A percentile compares a stretch with the other conserved stretches of the same genome.
These are phyloP conservation scores for Stylophora pistillata DNA, from an alignment of 64 coral and sea anemone genomes.

Conservation along the genomic window DNA sequence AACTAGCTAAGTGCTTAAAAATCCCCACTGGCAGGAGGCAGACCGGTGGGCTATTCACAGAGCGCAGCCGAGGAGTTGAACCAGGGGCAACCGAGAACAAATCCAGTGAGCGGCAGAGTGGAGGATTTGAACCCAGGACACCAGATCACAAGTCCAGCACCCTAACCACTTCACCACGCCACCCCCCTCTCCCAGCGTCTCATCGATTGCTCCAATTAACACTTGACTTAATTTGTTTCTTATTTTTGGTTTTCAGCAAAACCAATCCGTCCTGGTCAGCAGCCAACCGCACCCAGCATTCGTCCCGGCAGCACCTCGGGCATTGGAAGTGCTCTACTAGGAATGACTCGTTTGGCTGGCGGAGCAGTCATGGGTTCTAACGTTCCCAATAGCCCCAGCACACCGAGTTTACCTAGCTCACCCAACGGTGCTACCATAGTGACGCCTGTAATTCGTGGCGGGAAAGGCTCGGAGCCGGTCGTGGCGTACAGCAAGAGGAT, in stretches of 20 bases:
- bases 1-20: too few relatives aligned
- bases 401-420: slow-evolving; percentile 70
- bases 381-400: slow-evolving; percentile 78
- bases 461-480: slow-evolving; percentile 70
- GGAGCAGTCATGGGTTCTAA: slow-evolving; percentile 84
- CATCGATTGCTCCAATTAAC: background rate
- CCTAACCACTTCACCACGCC: too few relatives aligned
- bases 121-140: too few relatives aligned
- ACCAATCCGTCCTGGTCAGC: slow-evolving; percentile 98
- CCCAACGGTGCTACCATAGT: slow-evolving; percentile 89
- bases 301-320: slow-evolving; percentile 60
- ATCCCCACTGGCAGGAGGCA: too few relatives aligned
- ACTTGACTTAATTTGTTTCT: background rate
- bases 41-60: too few relatives aligned
- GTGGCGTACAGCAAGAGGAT: slow-evolving; percentile 98
- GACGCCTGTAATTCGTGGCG: slow-evolving; percentile 92
- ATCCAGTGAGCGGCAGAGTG: too few relatives aligned
- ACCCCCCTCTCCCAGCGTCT: too few relatives aligned
- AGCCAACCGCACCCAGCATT: slow-evolving; percentile 63
- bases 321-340: slow-evolving; percentile 81
- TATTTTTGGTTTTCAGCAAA: slow-evolving; percentile 67
- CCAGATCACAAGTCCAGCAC: too few relatives aligned
- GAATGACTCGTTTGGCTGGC: slow-evolving; percentile 75
- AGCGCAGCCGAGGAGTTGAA: too few relatives aligned
- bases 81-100: too few relatives aligned